Base-by-base conservation (phyloP, 2,113 vertebrate genomes). In the Sterna hirundo region DNA sequence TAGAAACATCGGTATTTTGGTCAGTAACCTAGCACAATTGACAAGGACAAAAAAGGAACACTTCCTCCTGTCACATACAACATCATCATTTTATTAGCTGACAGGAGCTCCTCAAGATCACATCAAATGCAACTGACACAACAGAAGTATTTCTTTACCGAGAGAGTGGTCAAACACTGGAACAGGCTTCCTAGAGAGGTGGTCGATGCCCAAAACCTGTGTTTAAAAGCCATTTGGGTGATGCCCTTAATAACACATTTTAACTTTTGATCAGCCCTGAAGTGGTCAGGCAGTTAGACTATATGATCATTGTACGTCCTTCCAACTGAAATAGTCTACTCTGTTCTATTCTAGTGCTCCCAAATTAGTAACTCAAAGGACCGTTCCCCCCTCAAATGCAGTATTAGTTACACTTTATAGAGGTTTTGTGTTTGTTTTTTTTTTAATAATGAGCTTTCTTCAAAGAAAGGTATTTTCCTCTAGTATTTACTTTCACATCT, bases 41-140 rank as follows among this genome's bases (percentile, higher is more conserved):
- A 88, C 83, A 95, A 81, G 86, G 77, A 88, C 87, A 95, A 92
- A 82, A 79, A 82, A 68, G 26, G 27, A 85, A 64, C 25, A 62
- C 62, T 93, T 87, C 46, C 72, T 87, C 70, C 66, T 86, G 78
- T 90, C 88, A 77, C 72, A 68, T 78, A 83, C 92, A 88, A 40
- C 26, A 65, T 60, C 15, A 66, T 54, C 3, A 71, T 68, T 94
- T 94, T 69, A 93, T 93, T 91, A 94, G 20, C 65, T 94, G 88
- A 81, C 93, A 92, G 25, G 25, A 90, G 30, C 11, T 77, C 36
- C 83, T 92, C 72, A 82, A 84, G 34, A 75, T 74, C 51, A 38
- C 20, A 74, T 91, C 70, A 86, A 93, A 82, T n/a, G 60, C 9
- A 57, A 12, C 42, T 85, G 51, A 69, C 61, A 71, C 18, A 75